Conservation (phyloP, 2,797 vertebrate genomes). For the Streptopelia turtur region DNA sequence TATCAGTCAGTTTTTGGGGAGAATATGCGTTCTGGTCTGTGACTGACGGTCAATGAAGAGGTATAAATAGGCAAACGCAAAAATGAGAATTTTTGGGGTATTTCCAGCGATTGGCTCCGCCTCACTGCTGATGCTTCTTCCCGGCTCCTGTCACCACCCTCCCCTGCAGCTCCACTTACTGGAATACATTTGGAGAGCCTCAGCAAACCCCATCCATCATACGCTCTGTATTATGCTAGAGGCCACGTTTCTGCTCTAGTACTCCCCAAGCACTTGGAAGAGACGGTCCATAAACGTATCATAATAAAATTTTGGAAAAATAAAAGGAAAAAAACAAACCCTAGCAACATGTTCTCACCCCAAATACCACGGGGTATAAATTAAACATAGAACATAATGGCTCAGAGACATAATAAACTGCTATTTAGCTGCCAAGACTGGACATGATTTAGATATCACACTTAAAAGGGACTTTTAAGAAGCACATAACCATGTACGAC, state of each 20-base stretch:
- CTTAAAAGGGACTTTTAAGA: background rate
- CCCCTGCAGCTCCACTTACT: background rate
- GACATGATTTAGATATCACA: background rate
- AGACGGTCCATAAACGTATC: background rate
- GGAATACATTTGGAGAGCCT: background rate
- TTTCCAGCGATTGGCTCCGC: background rate
- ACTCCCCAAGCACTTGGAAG: background rate
- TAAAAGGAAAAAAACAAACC: background rate
- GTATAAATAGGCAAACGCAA: background rate
- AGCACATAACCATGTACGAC: background rate
- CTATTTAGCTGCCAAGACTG: background rate
- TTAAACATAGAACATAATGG: background rate
- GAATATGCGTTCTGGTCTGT: background rate
- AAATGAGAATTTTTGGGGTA: background rate
- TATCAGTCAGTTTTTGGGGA: background rate
- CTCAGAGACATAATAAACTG: background rate
- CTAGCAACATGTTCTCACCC: background rate
- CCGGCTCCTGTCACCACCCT: background rate
- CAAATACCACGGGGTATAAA: background rate
- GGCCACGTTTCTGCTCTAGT: background rate
- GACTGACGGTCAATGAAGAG: background rate
- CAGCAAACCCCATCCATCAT: background rate
- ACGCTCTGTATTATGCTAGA: background rate
- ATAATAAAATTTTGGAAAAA: background rate
- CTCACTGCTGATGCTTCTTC: background rate